Evolutionary conservation across 2,888 invertebrate species (phyloP).

Genomic region (Himalopsyche anomala): DNA sequence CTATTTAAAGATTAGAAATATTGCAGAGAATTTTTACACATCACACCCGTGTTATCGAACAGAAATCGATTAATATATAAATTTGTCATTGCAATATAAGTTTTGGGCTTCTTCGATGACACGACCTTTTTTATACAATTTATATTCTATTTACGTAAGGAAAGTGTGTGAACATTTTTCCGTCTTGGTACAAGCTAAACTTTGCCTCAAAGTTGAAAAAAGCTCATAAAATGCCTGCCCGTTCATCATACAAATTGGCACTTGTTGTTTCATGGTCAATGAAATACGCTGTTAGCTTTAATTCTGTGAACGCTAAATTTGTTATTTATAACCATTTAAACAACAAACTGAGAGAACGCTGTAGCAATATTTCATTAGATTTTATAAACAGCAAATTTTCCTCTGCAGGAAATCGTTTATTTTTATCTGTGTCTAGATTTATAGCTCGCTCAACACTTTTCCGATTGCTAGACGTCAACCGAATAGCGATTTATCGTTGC

Average conservation of each 20-base stretch:
- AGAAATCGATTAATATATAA: too few relatives aligned
- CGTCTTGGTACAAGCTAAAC: too few relatives aligned
- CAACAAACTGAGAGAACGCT: conserved; percentile 1
- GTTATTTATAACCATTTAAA: conserved; percentile 41
- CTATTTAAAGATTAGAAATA: too few relatives aligned
- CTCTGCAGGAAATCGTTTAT: conserved; percentile 26
- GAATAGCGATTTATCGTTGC: conserved; percentile 55
- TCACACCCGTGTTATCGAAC: too few relatives aligned
- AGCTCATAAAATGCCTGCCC: not conserved
- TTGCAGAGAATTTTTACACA: too few relatives aligned
- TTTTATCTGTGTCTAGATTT: conserved; percentile 42
- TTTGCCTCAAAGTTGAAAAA: not conserved
- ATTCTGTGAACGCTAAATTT: conserved; percentile 27
- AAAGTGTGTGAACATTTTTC: too few relatives aligned
- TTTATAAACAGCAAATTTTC: conserved; percentile 44
- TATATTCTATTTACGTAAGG: too few relatives aligned
- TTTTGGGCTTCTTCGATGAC: too few relatives aligned
- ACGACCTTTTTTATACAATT: too few relatives aligned
- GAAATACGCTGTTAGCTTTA: not conserved
- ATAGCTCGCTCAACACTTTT: conserved; percentile 58
- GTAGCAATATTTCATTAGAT: conserved; percentile 36
- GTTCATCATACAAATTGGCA: conserved; percentile 31
- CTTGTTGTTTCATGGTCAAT: conserved; percentile 32
- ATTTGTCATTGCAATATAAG: too few relatives aligned
- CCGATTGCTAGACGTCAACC: conserved; percentile 59